These are phyloP conservation scores for Tuberolachnus salignus DNA, from an alignment of 2,888 invertebrate species.

Conservation along the genomic window DNA sequence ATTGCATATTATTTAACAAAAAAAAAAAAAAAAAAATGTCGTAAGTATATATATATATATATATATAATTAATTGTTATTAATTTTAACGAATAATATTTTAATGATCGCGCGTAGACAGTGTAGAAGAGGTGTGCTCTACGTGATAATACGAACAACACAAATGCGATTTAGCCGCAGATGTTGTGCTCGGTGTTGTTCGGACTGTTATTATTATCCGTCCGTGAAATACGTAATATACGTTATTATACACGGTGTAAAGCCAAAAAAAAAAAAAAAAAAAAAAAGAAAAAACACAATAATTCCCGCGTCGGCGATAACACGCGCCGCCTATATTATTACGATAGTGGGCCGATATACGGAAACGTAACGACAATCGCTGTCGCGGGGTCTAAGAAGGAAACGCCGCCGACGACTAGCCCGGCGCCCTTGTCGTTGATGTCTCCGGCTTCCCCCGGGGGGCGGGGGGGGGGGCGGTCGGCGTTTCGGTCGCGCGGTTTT, in stretches of 20 bases:
- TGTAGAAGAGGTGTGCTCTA: neutral
- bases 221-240: slow-evolving; percentile 19
- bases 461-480: too few relatives aligned
- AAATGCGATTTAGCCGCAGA: neutral
- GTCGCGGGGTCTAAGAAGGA: too few relatives aligned
- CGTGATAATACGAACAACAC: neutral
- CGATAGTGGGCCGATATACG: neutral
- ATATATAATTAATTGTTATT: slow-evolving; percentile 42
- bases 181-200: too few relatives aligned
- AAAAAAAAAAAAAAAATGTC: too few relatives aligned
- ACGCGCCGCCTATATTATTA: neutral
- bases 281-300: slow-evolving; percentile 25
- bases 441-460: too few relatives aligned
- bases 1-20: too few relatives aligned
- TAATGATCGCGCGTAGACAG: neutral
- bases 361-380: neutral
- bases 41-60: too few relatives aligned
- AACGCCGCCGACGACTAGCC: too few relatives aligned
- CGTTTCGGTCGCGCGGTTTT: too few relatives aligned
- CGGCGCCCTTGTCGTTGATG: too few relatives aligned
- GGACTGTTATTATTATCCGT: slow-evolving; percentile 34
- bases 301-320: neutral
- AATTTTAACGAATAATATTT: slow-evolving; percentile 20
- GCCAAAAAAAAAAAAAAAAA: too few relatives aligned
- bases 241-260: slow-evolving; percentile 2